Evolutionary conservation across 53 echinoderm and acorn worm genomes (phyloP).

Genomic region (Paelopatides confundens): DNA sequence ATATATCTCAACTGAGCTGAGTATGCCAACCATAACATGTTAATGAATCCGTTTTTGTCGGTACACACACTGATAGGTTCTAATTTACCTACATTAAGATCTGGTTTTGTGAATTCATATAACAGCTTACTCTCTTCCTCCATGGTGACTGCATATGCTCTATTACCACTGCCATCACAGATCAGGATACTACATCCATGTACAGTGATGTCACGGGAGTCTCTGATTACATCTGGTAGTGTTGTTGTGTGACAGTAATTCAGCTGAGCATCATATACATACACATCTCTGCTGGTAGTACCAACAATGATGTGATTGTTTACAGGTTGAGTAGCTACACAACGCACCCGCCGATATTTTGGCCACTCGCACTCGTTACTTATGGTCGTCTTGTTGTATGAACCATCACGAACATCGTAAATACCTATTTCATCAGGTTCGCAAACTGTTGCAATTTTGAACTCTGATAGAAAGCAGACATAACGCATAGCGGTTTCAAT

Average conservation of each 20-base stretch:
- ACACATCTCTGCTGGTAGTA: background rate
- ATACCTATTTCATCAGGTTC: background rate
- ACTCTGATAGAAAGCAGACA: background rate
- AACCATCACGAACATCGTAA: background rate
- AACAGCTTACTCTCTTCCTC: no score
- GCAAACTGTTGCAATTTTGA: background rate
- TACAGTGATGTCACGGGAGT: background rate
- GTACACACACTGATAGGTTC: background rate
- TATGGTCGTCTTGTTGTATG: background rate
- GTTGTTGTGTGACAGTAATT: background rate
- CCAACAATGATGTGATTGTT: background rate
- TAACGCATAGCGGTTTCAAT: background rate
- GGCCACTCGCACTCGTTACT: background rate
- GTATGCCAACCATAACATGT: background rate
- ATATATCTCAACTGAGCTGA: background rate
- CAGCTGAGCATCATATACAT: background rate
- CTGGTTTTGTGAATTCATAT: no score
- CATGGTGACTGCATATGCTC: no score
- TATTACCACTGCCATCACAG: background rate
- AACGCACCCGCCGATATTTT: background rate
- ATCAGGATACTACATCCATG: background rate
- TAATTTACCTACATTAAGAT: no score
- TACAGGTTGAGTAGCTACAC: background rate
- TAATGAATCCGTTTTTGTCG: background rate
- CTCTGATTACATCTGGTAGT: background rate